A percentile compares a stretch with the other conserved stretches of the same genome.
phyloP scores from a whole-genome alignment of 2,113 vertebrate genomes.

The Tauraco erythrolophus region DNA sequence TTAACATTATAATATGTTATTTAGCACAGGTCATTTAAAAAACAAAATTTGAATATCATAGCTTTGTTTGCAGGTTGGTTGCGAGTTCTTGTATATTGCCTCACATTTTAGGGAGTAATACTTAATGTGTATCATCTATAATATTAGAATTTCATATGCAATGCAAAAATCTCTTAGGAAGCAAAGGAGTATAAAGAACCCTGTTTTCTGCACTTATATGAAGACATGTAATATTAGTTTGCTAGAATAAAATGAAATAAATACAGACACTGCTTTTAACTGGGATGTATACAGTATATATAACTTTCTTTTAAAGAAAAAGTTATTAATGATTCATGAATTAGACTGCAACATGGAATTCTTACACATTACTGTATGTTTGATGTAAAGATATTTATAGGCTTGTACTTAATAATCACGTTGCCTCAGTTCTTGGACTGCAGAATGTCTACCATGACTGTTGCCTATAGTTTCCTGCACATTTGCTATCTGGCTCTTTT shows the following conservation, averaged over 20 bases:
- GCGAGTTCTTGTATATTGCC: constrained; percentile 31
- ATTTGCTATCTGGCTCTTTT: constrained; percentile 59
- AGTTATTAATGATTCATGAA: constrained; percentile 31
- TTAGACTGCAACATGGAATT: constrained; percentile 44
- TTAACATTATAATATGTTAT: background rate
- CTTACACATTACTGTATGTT: constrained; percentile 64
- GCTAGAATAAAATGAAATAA: constrained; percentile 41
- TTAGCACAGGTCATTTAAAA: background rate
- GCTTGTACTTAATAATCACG: constrained; percentile 54
- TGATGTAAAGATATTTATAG: constrained; percentile 63
- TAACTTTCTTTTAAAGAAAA: constrained; percentile 53
- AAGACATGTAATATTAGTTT: constrained; percentile 32
- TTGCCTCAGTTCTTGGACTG: constrained; percentile 62
- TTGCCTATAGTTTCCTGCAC: constrained; percentile 65
- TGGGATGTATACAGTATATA: constrained; percentile 56
- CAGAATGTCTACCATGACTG: constrained; percentile 60
- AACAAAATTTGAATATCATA: background rate
- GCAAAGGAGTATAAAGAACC: constrained; percentile 71
- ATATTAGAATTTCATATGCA: constrained; percentile 17
- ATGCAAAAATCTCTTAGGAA: background rate
- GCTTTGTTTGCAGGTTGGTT: constrained; percentile 23
- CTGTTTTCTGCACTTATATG: constrained; percentile 59
- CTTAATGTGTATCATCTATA: constrained; percentile 47
- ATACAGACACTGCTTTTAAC: constrained; percentile 51
- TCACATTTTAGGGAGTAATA: constrained; percentile 36